Conservation (phyloP, 2,113 vertebrate genomes). For the Cygnus atratus region DNA sequence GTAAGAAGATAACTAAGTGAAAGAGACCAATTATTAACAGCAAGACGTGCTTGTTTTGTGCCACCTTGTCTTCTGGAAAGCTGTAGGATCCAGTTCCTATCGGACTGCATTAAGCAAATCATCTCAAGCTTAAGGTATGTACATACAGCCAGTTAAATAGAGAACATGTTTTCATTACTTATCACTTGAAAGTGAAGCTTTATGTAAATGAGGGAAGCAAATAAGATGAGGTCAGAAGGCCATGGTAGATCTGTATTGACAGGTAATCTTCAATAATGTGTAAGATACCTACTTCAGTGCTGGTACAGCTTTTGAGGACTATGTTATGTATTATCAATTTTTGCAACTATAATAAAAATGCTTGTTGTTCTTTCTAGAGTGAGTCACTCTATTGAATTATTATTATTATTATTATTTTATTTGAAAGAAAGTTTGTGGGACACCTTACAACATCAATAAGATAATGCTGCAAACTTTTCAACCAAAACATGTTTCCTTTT, state of each 20-base stretch:
- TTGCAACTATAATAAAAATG: neutral
- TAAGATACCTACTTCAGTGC: neutral
- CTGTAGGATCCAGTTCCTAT: neutral
- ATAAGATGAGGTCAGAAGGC: neutral
- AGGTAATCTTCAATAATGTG: neutral
- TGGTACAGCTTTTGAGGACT: neutral
- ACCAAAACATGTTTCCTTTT: neutral
- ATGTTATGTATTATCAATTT: neutral
- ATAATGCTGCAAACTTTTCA: neutral
- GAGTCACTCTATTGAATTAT: neutral
- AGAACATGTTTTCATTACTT: neutral
- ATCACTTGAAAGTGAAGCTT: neutral
- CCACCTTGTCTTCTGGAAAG: neutral
- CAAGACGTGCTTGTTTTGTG: neutral
- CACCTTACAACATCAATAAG: neutral
- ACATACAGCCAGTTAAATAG: neutral
- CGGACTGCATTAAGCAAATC: neutral
- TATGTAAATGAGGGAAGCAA: neutral
- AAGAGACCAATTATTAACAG: neutral
- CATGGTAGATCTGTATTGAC: neutral
- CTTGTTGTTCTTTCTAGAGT: neutral
- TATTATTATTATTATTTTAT: neutral
- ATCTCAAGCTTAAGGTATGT: neutral
- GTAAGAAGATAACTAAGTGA: neutral
- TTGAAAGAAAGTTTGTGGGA: neutral